Percentiles rank a stretch among this genome's conserved stretches.
Conservation (phyloP, 2,797 vertebrate species). For the Petrocephalus schoutedeni region DNA sequence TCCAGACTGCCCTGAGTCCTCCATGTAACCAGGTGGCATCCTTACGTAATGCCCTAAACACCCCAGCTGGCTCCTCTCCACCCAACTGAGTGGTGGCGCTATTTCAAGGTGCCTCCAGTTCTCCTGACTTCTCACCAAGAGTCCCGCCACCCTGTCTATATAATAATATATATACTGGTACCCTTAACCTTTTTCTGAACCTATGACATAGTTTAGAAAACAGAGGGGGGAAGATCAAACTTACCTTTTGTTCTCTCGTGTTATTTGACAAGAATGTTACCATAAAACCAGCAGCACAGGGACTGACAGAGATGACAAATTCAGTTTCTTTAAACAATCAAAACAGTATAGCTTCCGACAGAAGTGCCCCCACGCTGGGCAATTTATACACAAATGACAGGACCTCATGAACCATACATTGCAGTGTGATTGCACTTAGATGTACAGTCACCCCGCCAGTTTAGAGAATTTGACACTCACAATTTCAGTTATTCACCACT, state of each 20-base stretch:
- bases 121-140: neutral
- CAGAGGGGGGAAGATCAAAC: neutral
- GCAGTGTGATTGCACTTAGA: neutral
- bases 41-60: neutral
- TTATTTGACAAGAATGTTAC: neutral
- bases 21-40: neutral
- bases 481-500: neutral
- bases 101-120: neutral
- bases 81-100: neutral
- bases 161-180: neutral
- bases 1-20: neutral
- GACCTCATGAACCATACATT: neutral
- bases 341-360: neutral
- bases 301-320: neutral
- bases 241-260: neutral
- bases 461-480: neutral
- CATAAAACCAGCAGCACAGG: neutral
- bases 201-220: neutral
- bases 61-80: neutral
- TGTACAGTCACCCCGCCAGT: neutral
- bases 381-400: neutral
- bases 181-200: neutral
- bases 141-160: neutral
- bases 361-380: neutral
- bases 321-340: neutral